Conservation (phyloP, 2,797 vertebrate genomes). For the Todus mexicanus region DNA sequence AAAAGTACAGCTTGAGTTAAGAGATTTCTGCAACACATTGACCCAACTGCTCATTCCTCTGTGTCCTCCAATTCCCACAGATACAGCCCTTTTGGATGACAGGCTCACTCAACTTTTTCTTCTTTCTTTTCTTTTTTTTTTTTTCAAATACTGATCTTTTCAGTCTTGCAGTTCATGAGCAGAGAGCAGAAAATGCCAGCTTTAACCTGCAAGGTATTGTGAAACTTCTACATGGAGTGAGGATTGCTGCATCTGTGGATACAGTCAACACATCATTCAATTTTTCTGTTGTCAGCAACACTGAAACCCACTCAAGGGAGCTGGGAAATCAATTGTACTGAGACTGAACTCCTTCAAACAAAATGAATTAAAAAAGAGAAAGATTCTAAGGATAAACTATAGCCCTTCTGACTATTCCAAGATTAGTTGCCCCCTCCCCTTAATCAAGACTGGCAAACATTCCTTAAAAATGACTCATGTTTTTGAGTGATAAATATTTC, state of each 20-base stretch:
- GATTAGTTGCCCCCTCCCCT: neutral
- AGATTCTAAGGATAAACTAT: neutral
- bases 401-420: neutral
- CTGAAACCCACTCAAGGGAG: neutral
- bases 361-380: neutral
- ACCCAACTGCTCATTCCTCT: neutral
- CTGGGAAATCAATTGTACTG: neutral
- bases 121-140: too few relatives aligned
- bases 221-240: neutral
- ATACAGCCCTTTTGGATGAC: neutral
- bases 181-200: neutral
- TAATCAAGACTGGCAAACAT: neutral
- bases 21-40: neutral
- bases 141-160: neutral
- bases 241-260: neutral
- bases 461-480: neutral
- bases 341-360: neutral
- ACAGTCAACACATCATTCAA: neutral
- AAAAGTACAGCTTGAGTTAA: neutral
- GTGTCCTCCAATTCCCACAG: neutral
- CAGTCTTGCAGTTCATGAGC: neutral
- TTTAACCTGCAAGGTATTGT: neutral
- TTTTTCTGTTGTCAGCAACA: constrained; percentile 14
- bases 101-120: neutral
- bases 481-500: neutral